A percentile compares a stretch with the other conserved stretches of the same genome.
phyloP scores from a whole-genome alignment of 2,888 invertebrate genomes.

The Cheilosia pagana region DNA sequence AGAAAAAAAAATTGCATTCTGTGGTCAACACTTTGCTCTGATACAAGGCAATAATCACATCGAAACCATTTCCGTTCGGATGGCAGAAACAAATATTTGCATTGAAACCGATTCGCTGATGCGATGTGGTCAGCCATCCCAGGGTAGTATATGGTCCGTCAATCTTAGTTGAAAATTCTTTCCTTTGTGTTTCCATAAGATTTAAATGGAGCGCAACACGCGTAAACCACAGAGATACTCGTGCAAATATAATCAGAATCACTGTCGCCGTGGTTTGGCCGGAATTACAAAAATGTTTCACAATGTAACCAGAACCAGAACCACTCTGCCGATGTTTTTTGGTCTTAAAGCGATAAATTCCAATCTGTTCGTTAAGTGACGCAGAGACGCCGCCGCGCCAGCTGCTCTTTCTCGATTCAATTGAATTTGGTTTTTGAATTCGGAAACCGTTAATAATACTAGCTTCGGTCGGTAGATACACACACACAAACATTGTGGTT shows the following conservation, averaged over 20 bases:
- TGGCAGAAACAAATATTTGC: slow-evolving; percentile 51
- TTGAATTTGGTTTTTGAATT: slow-evolving; percentile 31
- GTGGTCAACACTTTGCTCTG: slow-evolving; percentile 56
- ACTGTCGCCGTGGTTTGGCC: slow-evolving; percentile 50
- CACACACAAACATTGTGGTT: neutral
- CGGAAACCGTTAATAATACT: slow-evolving; percentile 39
- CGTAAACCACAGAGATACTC: slow-evolving; percentile 44
- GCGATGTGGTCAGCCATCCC: slow-evolving; percentile 30
- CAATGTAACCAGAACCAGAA: slow-evolving; percentile 10
- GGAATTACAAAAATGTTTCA: slow-evolving; percentile 47
- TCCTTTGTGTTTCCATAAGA: slow-evolving; percentile 21
- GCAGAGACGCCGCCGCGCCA: neutral
- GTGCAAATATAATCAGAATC: slow-evolving; percentile 19
- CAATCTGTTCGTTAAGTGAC: slow-evolving; percentile 21
- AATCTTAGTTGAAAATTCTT: slow-evolving; percentile 5
- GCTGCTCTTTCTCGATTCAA: neutral
- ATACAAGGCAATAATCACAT: slow-evolving; percentile 56
- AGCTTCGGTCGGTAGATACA: too few relatives aligned
- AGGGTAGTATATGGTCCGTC: neutral
- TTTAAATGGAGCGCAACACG: slow-evolving; percentile 39
- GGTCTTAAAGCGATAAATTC: slow-evolving; percentile 21
- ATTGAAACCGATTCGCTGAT: slow-evolving; percentile 39
- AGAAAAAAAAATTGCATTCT: slow-evolving; percentile 39
- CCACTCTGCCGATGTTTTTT: slow-evolving; percentile 11
- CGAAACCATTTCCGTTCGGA: slow-evolving; percentile 56